Base-by-base conservation (phyloP, 2,888 invertebrate genomes). In the Cerastis rubricosa region DNA sequence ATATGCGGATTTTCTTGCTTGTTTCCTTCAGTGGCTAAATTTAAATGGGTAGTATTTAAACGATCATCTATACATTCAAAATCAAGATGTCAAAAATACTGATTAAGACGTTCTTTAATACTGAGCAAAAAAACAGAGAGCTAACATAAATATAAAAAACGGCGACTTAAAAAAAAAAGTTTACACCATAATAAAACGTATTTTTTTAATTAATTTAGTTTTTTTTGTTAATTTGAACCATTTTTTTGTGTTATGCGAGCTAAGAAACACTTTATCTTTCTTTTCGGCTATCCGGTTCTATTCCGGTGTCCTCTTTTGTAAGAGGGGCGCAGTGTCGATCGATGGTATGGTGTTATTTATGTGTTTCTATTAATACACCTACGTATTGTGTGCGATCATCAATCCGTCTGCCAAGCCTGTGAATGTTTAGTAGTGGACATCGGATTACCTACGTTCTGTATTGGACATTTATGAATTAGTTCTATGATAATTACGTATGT, bases 331-430 rank as follows among this genome's bases (percentile, higher is more conserved):
- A 69, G 61, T 72, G 67, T n/a, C 57, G 81, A 84, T 73, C 54
- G 65, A 78, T 78, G 63, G 47, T 35, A 72, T 71, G 65, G 57
- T 61, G 61, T 61, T 85, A 54, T 75, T 80, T 87, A 75, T 76
- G 76, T 73, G 74, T 45, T 57, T 47, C 82, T 85, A 80, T 73
- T 74, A 71, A 78, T 85, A 87, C 43, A 54, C 61, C 64, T 70
- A 71, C 43, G 71, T 76, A 74, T 61, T 40, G 49, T 64, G 57
- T 64, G 51, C 47, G 67, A 49, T 65, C 75, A 75, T 79, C 54
- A 67, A 80, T 83, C 29, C 45, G 47, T 29, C 19, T 84, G 70
- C 70, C 83, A 66, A 83, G 47, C 59, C 47, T 78, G 29, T 54
- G 59, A 83, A 83, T 83, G 71, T 78, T 78, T 78, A 78, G 64